Conservation (phyloP, 2,888 invertebrate species). For the Trichogramma dendrolimi region DNA sequence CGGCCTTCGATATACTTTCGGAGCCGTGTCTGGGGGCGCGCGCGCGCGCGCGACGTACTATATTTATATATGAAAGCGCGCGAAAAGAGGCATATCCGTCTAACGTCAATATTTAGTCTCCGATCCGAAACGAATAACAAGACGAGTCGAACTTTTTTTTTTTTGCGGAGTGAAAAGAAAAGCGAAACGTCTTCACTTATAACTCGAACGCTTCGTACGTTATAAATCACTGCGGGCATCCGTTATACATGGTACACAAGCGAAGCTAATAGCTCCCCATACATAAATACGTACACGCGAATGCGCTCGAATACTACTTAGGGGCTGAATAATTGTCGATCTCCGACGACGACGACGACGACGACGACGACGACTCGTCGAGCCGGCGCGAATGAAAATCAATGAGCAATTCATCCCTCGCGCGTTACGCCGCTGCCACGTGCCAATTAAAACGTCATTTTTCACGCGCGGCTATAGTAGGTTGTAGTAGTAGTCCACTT, state of each 20-base stretch:
- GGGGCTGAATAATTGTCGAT: too few relatives aligned
- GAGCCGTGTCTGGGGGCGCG: background rate
- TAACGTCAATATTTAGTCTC: constrained; percentile 24
- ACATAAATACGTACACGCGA: too few relatives aligned
- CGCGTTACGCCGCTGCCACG: background rate
- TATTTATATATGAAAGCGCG: background rate
- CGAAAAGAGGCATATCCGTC: constrained; percentile 4
- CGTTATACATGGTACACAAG: too few relatives aligned
- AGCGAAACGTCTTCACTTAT: too few relatives aligned
- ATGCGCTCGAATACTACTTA: too few relatives aligned
- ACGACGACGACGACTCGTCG: too few relatives aligned
- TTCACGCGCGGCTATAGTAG: constrained; percentile 7
- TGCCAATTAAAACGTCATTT: constrained; percentile 20
- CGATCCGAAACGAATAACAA: background rate
- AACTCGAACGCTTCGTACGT: too few relatives aligned
- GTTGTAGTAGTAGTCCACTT: too few relatives aligned
- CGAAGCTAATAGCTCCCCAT: too few relatives aligned
- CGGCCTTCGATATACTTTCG: constrained; percentile 21
- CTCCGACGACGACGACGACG: too few relatives aligned
- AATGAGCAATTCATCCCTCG: background rate
- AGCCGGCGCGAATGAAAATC: background rate
- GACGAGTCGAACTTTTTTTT: background rate
- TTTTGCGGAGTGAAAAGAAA: background rate
- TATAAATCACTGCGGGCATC: too few relatives aligned
- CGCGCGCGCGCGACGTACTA: background rate